Base-by-base conservation (phyloP, 2,113 vertebrate species). In the Mustelus asterias region DNA sequence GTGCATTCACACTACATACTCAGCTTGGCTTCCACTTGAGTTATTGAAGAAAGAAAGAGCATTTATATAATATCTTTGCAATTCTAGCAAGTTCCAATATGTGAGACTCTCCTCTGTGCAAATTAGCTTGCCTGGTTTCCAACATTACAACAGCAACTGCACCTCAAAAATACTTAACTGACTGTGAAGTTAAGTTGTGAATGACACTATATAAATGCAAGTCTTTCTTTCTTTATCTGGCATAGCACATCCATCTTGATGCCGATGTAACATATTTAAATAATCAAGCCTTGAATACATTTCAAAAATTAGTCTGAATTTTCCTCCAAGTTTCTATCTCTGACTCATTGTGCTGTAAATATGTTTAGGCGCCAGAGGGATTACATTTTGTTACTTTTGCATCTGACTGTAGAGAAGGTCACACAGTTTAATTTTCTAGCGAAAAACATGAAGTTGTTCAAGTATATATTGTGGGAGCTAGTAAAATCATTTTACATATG, bases 311-410 rank as follows among this genome's bases (percentile, higher is more conserved):
- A 92, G 54, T 33, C 29, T 60, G 37, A 41, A 29, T 65, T n/a
- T 37, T 37, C n/a, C 65, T 65, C 60, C 29, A 93, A n/a, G 6
- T 63, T 37, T 93, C n/a, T 65, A 89, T 20, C 86, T 29, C 48
- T 90, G 88, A 90, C 54, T 90, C 88, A 88, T 88, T 63, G 54
- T 60, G 88, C 26, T 33, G 54, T 90, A 65, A 83, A 93, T 37
- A 65, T n/a, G 20, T 41, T 65, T 93, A 44, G 58, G 18, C 18
- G 89, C 33, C 60, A 93, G 89, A 65, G n/a, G 33, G 60, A 93
- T 92, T 65, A 93, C 16, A 93, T 65, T 93, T 44, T 93, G 60
- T 37, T 92, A 92, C 24, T 89, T 29, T 92, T 63, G 63, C 89
- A 93, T 65, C n/a, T 93, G 89, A 93, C 58, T 60, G 22, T 37